These are phyloP conservation scores for Drosophila kurseongensis DNA, from an alignment of 1,140 invertebrate genomes.

Conservation along the genomic window DNA sequence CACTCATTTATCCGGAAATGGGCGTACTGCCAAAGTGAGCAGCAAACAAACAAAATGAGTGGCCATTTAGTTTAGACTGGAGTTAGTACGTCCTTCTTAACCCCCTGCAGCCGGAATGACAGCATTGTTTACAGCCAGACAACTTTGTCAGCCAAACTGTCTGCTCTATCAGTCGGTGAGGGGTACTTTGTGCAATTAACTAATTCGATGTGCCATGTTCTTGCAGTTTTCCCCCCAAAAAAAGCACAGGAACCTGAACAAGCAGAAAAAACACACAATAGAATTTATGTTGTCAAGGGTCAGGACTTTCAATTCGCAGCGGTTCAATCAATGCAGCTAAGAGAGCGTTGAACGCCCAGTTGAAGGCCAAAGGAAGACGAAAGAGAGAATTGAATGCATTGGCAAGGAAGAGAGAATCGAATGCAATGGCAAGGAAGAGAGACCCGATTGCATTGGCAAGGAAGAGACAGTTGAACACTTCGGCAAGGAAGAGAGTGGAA, in stretches of 20 bases:
- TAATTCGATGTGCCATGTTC: constrained; percentile 66
- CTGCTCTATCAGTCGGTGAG: constrained; percentile 44
- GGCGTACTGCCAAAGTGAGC: constrained; percentile 61
- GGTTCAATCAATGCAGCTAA: constrained; percentile 19
- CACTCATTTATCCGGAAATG: constrained; percentile 62
- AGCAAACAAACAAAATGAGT: constrained; percentile 68
- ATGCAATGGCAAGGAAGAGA: not conserved
- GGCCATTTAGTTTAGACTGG: constrained; percentile 62
- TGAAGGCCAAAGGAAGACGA: not conserved
- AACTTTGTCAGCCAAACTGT: constrained; percentile 61
- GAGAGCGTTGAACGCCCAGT: constrained; percentile 10
- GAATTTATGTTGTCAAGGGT: constrained; percentile 73
- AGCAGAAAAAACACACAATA: constrained; percentile 36
- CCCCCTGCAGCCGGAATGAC: constrained; percentile 5
- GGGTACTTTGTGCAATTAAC: constrained; percentile 73
- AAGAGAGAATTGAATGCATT: constrained; percentile 2
- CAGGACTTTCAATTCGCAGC: constrained; percentile 42
- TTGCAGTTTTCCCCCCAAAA: constrained; percentile 16
- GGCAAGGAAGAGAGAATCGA: not conserved
- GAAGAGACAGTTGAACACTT: not conserved
- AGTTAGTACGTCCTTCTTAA: constrained; percentile 35
- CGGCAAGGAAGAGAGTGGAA: constrained; percentile 14
- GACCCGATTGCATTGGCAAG: too few relatives aligned
- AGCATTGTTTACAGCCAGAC: constrained; percentile 64
- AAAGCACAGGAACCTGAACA: not conserved